A percentile compares a stretch with the other conserved stretches of the same genome.
Conservation (phyloP, 2,888 invertebrate genomes). For the Nesidiocoris tenuis region DNA sequence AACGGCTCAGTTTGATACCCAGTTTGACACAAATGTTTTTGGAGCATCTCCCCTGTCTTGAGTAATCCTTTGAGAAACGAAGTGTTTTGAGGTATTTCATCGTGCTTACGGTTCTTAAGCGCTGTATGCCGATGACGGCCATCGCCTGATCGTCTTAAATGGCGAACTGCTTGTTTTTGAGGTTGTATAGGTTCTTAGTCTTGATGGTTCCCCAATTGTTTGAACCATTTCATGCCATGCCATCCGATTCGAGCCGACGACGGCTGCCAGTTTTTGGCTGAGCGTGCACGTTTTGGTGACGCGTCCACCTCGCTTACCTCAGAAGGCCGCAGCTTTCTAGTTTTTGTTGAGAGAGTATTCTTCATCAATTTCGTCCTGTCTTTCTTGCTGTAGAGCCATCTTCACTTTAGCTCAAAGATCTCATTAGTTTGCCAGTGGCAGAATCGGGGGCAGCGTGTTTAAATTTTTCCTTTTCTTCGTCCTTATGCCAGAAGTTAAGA, state of each 20-base stretch:
- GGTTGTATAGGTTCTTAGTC: conserved; percentile 84
- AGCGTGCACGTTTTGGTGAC: conserved; percentile 83
- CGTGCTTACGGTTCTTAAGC: conserved; percentile 95
- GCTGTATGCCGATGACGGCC: conserved; percentile 85
- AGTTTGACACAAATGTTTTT: not conserved
- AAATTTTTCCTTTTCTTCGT: conserved; percentile 59
- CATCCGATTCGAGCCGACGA: conserved; percentile 81
- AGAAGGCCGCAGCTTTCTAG: conserved; percentile 65
- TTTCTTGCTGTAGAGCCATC: conserved; percentile 51
- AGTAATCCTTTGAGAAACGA: not conserved
- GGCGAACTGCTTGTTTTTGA: conserved; percentile 91
- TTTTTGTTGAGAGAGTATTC: conserved; percentile 65
- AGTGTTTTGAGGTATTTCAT: conserved; percentile 93
- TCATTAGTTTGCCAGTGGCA: conserved; percentile 52
- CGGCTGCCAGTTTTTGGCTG: conserved; percentile 78
- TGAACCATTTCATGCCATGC: conserved; percentile 88
- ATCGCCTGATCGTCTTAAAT: conserved; percentile 87
- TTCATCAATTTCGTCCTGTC: conserved; percentile 58
- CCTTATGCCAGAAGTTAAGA: no score
- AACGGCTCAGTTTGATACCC: not conserved
- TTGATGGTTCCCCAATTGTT: conserved; percentile 85
- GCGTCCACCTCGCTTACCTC: conserved; percentile 55
- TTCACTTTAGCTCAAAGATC: conserved; percentile 52
- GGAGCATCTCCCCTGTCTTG: no score
- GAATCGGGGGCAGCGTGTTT: conserved; percentile 61